Conservation (phyloP, 2,888 invertebrate genomes). For the Mechanitis messenoides region DNA sequence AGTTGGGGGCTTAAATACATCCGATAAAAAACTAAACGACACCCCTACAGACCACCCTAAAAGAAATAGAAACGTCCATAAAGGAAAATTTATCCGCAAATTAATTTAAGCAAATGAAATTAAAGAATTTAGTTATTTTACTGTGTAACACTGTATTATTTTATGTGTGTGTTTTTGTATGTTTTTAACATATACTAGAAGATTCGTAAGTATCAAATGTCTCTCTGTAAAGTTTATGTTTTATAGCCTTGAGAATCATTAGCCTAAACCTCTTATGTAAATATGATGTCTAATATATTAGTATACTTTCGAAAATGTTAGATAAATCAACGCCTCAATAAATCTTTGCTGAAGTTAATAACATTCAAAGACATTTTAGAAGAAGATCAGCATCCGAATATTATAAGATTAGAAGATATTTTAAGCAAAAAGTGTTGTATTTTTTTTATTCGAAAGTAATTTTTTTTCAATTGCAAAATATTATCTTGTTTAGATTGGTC, state of each 20-base stretch:
- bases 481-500: too few relatives aligned
- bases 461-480: too few relatives aligned
- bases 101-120: constrained; percentile 69
- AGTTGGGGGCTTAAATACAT: constrained; percentile 64
- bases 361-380: neutral
- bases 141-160: constrained; percentile 5
- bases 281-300: constrained; percentile 19
- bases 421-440: too few relatives aligned
- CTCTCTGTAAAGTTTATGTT: constrained; percentile 11
- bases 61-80: constrained; percentile 61
- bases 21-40: constrained; percentile 73
- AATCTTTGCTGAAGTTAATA: neutral
- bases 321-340: constrained; percentile 5
- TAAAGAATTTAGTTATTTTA: constrained; percentile 37
- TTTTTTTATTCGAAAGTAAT: too few relatives aligned
- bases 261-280: constrained; percentile 17
- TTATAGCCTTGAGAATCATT: constrained; percentile 17
- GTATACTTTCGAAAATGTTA: constrained; percentile 14
- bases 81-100: constrained; percentile 74
- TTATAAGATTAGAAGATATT: neutral
- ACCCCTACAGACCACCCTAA: constrained; percentile 58
- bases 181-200: neutral
- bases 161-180: constrained; percentile 4
- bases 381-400: neutral
- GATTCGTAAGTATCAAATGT: neutral